Base-by-base conservation (phyloP, 2,888 invertebrate species). In the Ochropleura leucogaster region DNA sequence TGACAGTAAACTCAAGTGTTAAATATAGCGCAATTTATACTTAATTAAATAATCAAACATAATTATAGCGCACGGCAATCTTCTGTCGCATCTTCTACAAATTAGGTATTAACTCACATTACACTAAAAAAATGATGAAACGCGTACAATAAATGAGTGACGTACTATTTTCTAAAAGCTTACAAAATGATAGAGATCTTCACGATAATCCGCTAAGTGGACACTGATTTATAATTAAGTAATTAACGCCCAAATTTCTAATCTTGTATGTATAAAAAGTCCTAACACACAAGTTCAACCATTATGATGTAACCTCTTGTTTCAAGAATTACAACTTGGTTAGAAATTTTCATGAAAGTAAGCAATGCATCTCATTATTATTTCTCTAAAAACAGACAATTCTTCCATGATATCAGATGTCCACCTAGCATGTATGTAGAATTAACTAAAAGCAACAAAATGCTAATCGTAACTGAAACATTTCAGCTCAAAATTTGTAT, bases 191-290 rank as follows among this genome's bases (percentile, higher is more conserved):
- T 80, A 89, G 95, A 95, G 95, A 95, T 95, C 95, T 94, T 93
- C 89, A 90, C 89, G 90, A 92, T 88, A 93, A 91, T 92, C 92
- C 87, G 91, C 94, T 93, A 94, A 92, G 88, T 92, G 92, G 90
- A 92, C 91, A 91, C 87, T 88, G 89, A 83, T 79, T 82, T 70
- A 65, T 71, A 68, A 70, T 75, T 82, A 79, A 82, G 74, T 79
- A 81, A 74, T 81, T 66, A 71, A 59, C 70, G 71, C 73, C 85
- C 47, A 51, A 60, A 70, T 70, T 64, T 77, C 40, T 49, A 30
- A 59, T 66, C 47, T 67, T 68, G n/a, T 60, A 30, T 51, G 30
- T 30, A 30, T 30, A 30, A 18, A 49, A 74, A 76, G 53, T 70
- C 40, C 20, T n/a, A 72, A 69, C 18, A 18, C 57, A 46, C 18